These are phyloP conservation scores for Mesocentrotus franciscanus DNA, from an alignment of 53 echinoderm and acorn worm species.

Conservation along the genomic window DNA sequence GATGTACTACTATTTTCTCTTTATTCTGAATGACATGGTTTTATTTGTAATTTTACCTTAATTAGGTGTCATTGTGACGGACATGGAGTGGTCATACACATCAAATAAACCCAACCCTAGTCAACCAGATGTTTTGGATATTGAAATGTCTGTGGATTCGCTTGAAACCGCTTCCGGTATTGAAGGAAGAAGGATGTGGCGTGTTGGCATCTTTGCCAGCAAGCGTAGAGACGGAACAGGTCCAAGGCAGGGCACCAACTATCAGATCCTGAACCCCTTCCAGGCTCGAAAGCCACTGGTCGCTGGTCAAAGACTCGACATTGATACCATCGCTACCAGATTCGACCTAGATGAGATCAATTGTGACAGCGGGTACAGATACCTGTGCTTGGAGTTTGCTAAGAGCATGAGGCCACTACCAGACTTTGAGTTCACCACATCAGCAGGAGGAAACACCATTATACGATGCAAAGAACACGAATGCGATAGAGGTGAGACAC, in stretches of 20 bases:
- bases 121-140: constrained; percentile 60
- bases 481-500: constrained; percentile 80
- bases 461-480: constrained; percentile 83
- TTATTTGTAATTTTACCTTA: too few relatives aligned
- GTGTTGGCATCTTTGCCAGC: constrained; percentile 86
- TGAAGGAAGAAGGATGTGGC: constrained; percentile 76
- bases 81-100: constrained; percentile 86
- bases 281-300: constrained; percentile 68
- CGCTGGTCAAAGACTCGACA: constrained; percentile 61
- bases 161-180: constrained; percentile 65
- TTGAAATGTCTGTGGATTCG: constrained; percentile 64
- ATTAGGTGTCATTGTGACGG: constrained; percentile 80
- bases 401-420: constrained; percentile 78
- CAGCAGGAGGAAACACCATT: constrained; percentile 67
- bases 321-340: constrained; percentile 71
- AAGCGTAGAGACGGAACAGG: constrained; percentile 71
- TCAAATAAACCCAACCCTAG: constrained; percentile 47
- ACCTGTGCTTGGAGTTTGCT: constrained; percentile 86
- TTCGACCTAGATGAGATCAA: constrained; percentile 82
- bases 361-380: constrained; percentile 82
- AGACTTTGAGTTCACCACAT: constrained; percentile 69
- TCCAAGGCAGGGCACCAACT: constrained; percentile 56
- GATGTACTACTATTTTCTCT: background rate
- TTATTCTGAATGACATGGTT: background rate
- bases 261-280: constrained; percentile 76